phyloP scores from a whole-genome alignment of 1,140 invertebrate species.

The Camponotus pennsylvanicus region DNA sequence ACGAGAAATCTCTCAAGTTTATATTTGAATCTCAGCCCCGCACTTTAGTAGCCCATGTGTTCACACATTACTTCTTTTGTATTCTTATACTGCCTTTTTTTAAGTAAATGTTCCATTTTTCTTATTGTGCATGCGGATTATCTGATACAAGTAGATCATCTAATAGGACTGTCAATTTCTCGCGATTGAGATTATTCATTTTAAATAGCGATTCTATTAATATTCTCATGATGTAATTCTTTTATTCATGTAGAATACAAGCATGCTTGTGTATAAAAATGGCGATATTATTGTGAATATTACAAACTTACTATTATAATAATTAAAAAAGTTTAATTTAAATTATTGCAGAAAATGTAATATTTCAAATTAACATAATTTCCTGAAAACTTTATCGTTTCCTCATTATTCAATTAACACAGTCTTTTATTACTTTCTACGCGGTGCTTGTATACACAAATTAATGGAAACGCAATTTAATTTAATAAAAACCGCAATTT shows the following conservation, averaged over 20 bases:
- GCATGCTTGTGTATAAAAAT: neutral
- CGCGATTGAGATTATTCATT: neutral
- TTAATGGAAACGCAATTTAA: too few relatives aligned
- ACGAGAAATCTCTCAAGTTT: constrained; percentile 22
- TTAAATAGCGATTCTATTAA: neutral
- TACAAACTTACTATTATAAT: neutral
- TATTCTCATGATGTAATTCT: neutral
- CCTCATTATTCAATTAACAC: neutral
- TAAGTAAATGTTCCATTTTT: constrained; percentile 6
- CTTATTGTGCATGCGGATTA: constrained; percentile 23
- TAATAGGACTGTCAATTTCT: constrained; percentile 7
- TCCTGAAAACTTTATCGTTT: neutral
- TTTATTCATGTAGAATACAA: neutral
- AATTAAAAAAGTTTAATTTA: neutral
- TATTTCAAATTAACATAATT: neutral
- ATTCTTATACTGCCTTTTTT: neutral
- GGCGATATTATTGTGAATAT: neutral
- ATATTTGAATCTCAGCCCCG: neutral
- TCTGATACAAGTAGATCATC: neutral
- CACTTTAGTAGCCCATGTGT: constrained; percentile 19
- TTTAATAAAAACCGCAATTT: too few relatives aligned
- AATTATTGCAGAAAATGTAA: neutral
- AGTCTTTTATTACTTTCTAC: neutral
- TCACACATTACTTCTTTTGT: neutral
- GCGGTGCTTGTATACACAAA: neutral